Evolutionary conservation across 2,888 invertebrate genomes (phyloP), one percentile per base, ranked within the genome.

Genomic region (Luperina nickerlii): DNA sequence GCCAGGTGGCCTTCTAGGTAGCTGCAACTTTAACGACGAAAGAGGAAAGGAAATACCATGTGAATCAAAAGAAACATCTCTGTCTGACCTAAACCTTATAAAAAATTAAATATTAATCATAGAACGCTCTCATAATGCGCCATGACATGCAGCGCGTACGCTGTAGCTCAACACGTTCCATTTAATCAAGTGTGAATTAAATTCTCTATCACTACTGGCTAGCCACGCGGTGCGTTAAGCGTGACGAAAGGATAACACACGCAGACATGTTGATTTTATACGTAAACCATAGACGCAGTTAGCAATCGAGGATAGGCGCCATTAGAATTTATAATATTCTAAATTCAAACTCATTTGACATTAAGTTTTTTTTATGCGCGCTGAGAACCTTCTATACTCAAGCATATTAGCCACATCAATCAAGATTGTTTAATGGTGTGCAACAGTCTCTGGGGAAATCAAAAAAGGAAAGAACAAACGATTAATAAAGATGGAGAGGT

Each of bases 181-280:
- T 81, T 71, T 45, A 85, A 85, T 85, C 66, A 67, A 81, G 74
- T 77, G 82, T 84, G 77, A 85, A 84, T 85, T 77, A 74, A 84
- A 77, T 85, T 79, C 45, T 81, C 66, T 77, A 32, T 70, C 77
- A 84, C 82, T 60, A 82, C 63, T 48, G 60, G 68, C 67, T 38
- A 71, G 66, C 76, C 45, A 69, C 73, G 66, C 66, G 15, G 60
- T 48, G 62, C 74, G 15, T 62, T 79, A 4, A 60, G 51, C 78
- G 67, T 81, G 85, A 69, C 84, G 77, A 84, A 84, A 85, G 85
- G 74, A 85, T 76, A 73, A 81, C 48, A 80, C 48, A 74, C 66
- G 78, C 77, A 27, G 78, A 72, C 76, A 81, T 74, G 63, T 70
- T 77, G 72, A 60, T 81, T 76, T 75, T 48, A 79, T 74, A 80